Evolutionary conservation across 2,888 invertebrate species (phyloP), one percentile per base, ranked within the genome.

Genomic region (Limnephilus auricula): DNA sequence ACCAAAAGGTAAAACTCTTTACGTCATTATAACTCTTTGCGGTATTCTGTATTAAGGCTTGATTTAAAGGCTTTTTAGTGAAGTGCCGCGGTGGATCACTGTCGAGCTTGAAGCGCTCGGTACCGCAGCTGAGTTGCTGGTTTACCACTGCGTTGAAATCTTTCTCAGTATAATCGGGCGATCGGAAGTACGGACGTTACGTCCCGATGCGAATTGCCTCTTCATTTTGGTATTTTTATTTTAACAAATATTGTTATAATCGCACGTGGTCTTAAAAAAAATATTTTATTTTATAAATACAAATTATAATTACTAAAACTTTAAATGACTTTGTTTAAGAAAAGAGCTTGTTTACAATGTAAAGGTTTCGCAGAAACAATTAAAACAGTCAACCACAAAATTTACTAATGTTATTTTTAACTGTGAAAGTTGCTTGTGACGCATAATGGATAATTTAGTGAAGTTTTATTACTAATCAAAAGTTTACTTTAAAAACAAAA

Each of bases 151-250:
- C 90, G 87, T 45, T 82, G 88, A 90, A 80, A 82, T 87, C 50
- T 87, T 86, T 65, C 65, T 82, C 45, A 79, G 90, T 88, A 79
- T 79, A 83, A 90, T 78, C 90, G 83, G 65, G 37, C 90, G 40
- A 79, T 86, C 86, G 86, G 90, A 90, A 40, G 79, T 85, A 37
- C 90, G 90, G 79, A 90, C 90, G 86, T 90, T 79, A 25, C 78
- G 79, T 37, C 65, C 65, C 37, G 40, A 30, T 40, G 40, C 40
- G 40, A 85, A 30, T 40, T 40, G 13, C 45, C 85, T n/a, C 30
- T 65, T 65, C 25, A 65, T 65, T 65, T 65, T 65, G 25, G 65
- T n/a, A 65, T 65, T 15, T 45, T 89, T 32, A 3, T 40, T 50
- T 30, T 65, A 65, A 65, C 25, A 65, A 50, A 50, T n/a, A 65